A percentile compares a stretch with the other conserved stretches of the same genome.
Evolutionary conservation across 53 echinoderm and acorn worm species (phyloP).

Genomic region (Henricia sp.): DNA sequence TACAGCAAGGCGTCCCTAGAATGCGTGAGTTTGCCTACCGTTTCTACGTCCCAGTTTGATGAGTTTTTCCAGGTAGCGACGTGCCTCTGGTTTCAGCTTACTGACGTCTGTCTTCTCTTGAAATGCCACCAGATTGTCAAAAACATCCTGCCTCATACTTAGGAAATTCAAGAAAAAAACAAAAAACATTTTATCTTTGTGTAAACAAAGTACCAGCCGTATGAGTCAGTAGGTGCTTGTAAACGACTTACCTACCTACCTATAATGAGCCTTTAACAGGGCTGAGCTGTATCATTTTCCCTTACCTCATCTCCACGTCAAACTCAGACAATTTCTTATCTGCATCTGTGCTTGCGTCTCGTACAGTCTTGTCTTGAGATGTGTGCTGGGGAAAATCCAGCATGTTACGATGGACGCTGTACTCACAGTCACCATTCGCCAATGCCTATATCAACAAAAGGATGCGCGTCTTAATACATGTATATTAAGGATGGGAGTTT

Average conservation of each 20-base stretch:
- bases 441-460: conserved; percentile 69
- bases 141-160: conserved; percentile 97
- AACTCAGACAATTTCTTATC: conserved; percentile 97
- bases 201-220: too few relatives aligned
- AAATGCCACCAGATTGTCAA: conserved; percentile 89
- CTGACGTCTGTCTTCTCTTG: conserved; percentile 69
- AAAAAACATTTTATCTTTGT: neutral
- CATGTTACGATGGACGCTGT: conserved; percentile 89
- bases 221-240: too few relatives aligned
- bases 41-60: conserved; percentile 89
- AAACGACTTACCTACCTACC: too few relatives aligned
- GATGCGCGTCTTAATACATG: neutral
- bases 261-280: too few relatives aligned
- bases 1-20: too few relatives aligned
- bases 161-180: neutral
- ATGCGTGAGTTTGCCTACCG: conserved; percentile 62
- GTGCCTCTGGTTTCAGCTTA: conserved; percentile 85
- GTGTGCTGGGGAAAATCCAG: conserved; percentile 98
- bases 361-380: conserved; percentile 78
- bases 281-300: too few relatives aligned
- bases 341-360: conserved; percentile 98
- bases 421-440: conserved; percentile 92
- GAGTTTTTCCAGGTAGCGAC: conserved; percentile 86
- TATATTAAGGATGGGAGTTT: too few relatives aligned
- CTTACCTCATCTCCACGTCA: conserved; percentile 99